Base-by-base conservation (phyloP, 1,140 invertebrate genomes). In the Tetragnatha versicolor region DNA sequence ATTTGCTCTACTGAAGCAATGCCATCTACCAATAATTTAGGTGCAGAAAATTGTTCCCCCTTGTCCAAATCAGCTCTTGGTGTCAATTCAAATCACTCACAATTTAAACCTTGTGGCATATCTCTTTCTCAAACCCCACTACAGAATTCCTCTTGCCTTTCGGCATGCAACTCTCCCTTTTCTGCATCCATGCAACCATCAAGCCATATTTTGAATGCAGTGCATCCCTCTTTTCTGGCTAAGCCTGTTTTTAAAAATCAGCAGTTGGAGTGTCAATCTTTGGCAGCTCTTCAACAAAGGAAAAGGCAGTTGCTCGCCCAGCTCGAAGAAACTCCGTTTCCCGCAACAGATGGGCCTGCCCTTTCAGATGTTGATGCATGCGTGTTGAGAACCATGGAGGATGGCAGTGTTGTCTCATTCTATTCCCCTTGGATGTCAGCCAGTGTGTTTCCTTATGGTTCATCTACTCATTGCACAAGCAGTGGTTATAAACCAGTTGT, bases 241-340 rank as follows among this genome's bases (percentile, higher is more conserved):
- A 42, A 60, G n/a, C 37, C 69, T 31, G 14, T 27, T 2, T 12
- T 47, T 2, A 69, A 55, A 53, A 60, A 25, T 45, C 53, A 60
- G 29, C 27, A 42, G 39, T 20, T 66, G 42, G 70, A 73, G n/a
- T 37, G 39, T n/a, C 55, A 73, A 27, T 42, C 55, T 3, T 58
- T 86, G 42, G 89, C 90, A 5, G 88, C 90, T 78, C 84, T 92
- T 29, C 87, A 91, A 68, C 90, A 91, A 81, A 86, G 90, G 17
- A 91, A 89, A 82, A 88, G 90, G 84, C 90, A 91, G 81, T 89
- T 92, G 45, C 86, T 92, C 31, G 88, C 87, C 81, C 91, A 91
- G 75, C 82, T 92, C 25, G 90, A 91, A 82, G 90, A 90, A 80
- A 89, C 1, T n/a, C 35, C 49, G 27, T 61, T 55, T 31, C 22